Base-by-base conservation (phyloP, 2,113 vertebrate species). In the Upupa epops region DNA sequence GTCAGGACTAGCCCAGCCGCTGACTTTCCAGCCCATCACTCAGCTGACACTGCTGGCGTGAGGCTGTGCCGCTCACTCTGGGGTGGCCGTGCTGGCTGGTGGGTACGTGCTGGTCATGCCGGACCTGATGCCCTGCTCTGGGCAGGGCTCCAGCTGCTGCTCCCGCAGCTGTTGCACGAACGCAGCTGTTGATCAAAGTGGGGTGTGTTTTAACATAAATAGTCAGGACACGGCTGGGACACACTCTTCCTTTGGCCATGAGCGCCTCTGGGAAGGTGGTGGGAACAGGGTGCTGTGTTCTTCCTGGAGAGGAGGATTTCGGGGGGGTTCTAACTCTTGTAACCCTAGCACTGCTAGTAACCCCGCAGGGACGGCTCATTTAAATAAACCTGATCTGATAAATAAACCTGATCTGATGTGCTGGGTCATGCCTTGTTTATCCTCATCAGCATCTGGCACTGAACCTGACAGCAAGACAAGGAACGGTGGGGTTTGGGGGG, bases 131-230 rank as follows among this genome's bases (percentile, higher is more conserved):
- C 81, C 74, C 14, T 4, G 32, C 91, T 56, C 68, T 10, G 74
- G 89, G 92, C 95, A 64, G 6, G 72, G 26, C 89, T 95, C 93
- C 91, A 88, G 64, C 71, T 36, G 49, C 79, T 3, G 9, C 83
- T 34, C 2, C 80, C 36, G 72, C 93, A 90, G 95, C 95, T 92
- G 92, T 78, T 64, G 56, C 90, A 29, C 65, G 8, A 17, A 51
- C 28, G 75, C 88, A 64, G 90, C 94, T 87, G 85, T 83, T 94
- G 72, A 17, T 65, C 78, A 8, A 60, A n/a, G 71, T 88, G 68
- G 55, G 26, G 63, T 54, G 64, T 76, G 2, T 70, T 88, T 83
- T 54, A 60, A 6, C 81, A 11, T 8, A 46, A 76, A 49, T 51
- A 73, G 83, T 21, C 79, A 83, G 90, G 86, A 58, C 75, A 11